Conservation (phyloP, 2,113 vertebrate genomes). For the Ciconia boyciana region DNA sequence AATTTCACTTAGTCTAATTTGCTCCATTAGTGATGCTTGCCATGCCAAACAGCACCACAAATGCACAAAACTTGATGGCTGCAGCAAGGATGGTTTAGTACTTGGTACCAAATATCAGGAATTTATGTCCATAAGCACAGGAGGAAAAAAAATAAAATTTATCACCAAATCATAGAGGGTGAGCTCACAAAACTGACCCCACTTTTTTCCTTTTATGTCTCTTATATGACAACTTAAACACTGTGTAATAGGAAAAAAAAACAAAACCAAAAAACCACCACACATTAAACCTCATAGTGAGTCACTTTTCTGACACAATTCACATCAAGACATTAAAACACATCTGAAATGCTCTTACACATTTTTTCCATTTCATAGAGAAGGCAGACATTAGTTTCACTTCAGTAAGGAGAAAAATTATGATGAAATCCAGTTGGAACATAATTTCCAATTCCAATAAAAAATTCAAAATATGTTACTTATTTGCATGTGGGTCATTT, state of each 20-base stretch:
- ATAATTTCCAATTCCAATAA: neutral
- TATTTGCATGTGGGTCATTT: neutral
- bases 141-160: neutral
- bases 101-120: neutral
- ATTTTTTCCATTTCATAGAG: neutral
- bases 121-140: neutral
- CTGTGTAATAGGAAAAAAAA: neutral
- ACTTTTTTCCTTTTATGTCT: neutral
- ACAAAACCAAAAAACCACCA: neutral
- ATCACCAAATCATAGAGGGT: neutral
- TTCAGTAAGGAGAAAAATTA: neutral
- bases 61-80: neutral
- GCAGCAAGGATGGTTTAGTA: neutral
- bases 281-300: neutral
- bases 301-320: neutral
- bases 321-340: neutral
- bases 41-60: neutral
- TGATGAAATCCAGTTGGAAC: neutral
- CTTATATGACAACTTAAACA: neutral
- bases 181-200: neutral
- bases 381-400: neutral
- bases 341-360: neutral
- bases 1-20: neutral
- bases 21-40: neutral
- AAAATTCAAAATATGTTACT: neutral